phyloP scores from a whole-genome alignment of 2,888 invertebrate genomes.

The Lucinisca nassula region DNA sequence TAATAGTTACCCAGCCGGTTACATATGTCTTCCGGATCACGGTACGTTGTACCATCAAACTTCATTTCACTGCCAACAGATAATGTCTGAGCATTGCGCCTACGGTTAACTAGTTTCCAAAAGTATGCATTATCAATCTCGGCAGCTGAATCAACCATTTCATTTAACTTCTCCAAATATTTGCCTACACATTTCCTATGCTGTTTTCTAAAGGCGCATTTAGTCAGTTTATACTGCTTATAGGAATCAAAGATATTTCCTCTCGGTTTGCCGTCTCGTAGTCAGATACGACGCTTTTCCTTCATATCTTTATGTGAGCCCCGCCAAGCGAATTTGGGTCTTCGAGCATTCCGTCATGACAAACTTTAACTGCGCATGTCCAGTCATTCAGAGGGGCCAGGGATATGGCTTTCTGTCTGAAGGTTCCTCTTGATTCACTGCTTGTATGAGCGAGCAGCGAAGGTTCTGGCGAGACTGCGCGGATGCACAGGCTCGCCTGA shows the following conservation, averaged over 20 bases:
- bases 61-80: not conserved
- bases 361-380: too few species aligned
- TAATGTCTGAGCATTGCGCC: not conserved
- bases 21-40: not conserved
- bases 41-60: not conserved
- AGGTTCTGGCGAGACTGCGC: too few species aligned
- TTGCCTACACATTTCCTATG: not conserved
- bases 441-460: too few species aligned
- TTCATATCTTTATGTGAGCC: slow-evolving; percentile 10
- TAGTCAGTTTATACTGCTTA: not conserved
- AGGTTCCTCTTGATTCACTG: too few species aligned
- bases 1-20: not conserved
- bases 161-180: not conserved
- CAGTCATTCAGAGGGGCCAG: too few species aligned
- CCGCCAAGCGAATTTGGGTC: too few species aligned
- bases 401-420: too few species aligned
- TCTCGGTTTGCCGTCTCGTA: not conserved
- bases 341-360: too few species aligned
- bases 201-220: not conserved
- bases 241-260: not conserved
- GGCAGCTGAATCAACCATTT: not conserved
- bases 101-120: not conserved
- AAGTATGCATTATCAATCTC: not conserved
- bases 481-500: too few species aligned
- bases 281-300: not conserved